Base-by-base conservation (phyloP, 1,140 invertebrate genomes). In the Hycleus cichorii region DNA sequence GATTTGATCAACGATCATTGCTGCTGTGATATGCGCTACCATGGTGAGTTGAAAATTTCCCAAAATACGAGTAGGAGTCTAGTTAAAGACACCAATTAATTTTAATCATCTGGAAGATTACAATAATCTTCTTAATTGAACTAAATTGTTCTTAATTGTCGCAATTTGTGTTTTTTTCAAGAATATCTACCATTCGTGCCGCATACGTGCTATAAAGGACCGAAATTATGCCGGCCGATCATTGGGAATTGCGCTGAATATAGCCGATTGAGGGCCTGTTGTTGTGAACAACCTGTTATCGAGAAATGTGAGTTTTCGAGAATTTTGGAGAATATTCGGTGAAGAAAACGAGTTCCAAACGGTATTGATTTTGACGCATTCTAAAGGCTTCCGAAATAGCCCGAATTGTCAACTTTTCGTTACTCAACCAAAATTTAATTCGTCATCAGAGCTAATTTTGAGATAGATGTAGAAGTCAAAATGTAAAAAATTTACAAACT, bases 1-100 rank as follows among this genome's bases (percentile, higher is more conserved):
- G 78, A 80, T 48, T 78, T 86, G 57, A 76, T 88, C 57, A 78
- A 80, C 25, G 85, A 88, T 73, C 85, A 88, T 72, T 87, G 85
- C 72, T 86, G 84, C 72, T 88, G 85, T 74, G 83, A 88, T 71
- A 74, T 77, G 50, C 73, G 76, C 60, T 78, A 77, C 68, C 67
- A 76, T 58, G 76, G 76, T 74, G 63, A 71, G 67, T 18, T 18
- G 18, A 44, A 47, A 32, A 51, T 5, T 25, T 18, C n/a, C 4
- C 1, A 9, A 24, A 45, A 5, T 1, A 12, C 12, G 12, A 12
- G 12, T 48, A n/a, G 25, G 10, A 3, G 27, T 40, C 39, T 2
- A 7, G 39, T 39, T 39, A 7, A 6, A 39, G 10, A 39, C 40
- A 42, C 9, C 11, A 11, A 42, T 11, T 42, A 10, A 39, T 42